Conservation (phyloP, 2,113 vertebrate species). For the Catagonus wagneri region DNA sequence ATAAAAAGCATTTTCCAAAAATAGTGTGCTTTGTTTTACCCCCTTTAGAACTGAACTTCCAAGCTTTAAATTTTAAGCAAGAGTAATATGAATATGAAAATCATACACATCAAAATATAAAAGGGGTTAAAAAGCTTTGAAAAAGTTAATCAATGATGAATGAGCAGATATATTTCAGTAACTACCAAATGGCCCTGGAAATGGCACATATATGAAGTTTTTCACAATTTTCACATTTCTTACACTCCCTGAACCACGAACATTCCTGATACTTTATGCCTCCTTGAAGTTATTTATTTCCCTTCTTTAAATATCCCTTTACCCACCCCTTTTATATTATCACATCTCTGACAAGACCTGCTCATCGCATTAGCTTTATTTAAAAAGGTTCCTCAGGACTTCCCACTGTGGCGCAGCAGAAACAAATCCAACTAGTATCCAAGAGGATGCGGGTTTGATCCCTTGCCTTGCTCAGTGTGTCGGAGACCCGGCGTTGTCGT, state of each 20-base stretch:
- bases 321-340: neutral
- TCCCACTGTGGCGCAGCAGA: too few species aligned
- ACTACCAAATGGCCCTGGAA: neutral
- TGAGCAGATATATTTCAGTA: neutral
- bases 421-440: too few species aligned
- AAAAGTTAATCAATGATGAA: neutral
- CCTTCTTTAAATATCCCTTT: neutral
- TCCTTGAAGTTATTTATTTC: neutral
- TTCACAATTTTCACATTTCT: neutral
- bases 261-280: neutral
- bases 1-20: neutral
- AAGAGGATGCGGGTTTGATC: too few species aligned
- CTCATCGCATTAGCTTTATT: conserved; percentile 2
- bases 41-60: neutral
- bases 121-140: neutral
- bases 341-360: neutral
- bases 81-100: neutral
- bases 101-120: neutral
- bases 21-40: neutral
- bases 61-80: conserved; percentile 10
- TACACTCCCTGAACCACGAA: neutral
- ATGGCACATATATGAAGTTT: neutral
- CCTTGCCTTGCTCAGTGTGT: too few species aligned
- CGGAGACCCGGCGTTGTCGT: too few species aligned
- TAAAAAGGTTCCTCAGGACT: neutral